A percentile compares a stretch with the other conserved stretches of the same genome.
These are phyloP conservation scores for Scleropages formosus DNA, from an alignment of 2,797 vertebrate genomes.

Conservation along the genomic window DNA sequence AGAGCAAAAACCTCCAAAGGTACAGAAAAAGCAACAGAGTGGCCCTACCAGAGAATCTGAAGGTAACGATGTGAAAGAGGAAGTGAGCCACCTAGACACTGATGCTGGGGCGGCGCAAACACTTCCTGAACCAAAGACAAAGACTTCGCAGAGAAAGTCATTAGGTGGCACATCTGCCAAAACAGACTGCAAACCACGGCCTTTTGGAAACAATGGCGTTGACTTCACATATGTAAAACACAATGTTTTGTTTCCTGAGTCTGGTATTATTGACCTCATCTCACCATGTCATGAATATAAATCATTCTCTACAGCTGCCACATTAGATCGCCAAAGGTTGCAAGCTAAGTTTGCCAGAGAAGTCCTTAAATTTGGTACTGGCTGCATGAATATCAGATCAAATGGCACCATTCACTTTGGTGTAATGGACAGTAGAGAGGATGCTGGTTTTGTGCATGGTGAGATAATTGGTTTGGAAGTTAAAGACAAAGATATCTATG, in stretches of 20 bases:
- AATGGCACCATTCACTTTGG: conserved; percentile 76
- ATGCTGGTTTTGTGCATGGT: conserved; percentile 59
- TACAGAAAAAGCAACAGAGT: rapidly evolving
- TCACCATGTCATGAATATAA: conserved; percentile 65
- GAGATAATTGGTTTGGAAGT: conserved; percentile 72
- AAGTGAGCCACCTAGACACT: neutral
- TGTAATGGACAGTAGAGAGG: conserved; percentile 57
- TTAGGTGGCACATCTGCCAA: conserved; percentile 21
- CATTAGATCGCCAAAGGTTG: conserved; percentile 42
- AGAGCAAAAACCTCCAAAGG: conserved; percentile 12
- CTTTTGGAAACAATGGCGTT: conserved; percentile 52
- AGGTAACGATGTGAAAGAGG: neutral
- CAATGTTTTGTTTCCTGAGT: conserved; percentile 60
- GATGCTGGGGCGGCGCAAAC: neutral
- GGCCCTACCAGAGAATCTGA: neutral
- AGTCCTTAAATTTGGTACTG: conserved; percentile 64
- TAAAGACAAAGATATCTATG: conserved; percentile 62
- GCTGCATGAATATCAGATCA: conserved; percentile 70
- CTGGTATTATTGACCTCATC: conserved; percentile 55
- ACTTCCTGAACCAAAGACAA: neutral
- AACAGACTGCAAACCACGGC: conserved; percentile 45
- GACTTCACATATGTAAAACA: conserved; percentile 60
- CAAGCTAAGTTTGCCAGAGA: conserved; percentile 64
- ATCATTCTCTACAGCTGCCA: conserved; percentile 55
- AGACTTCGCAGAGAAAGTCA: conserved; percentile 12